phyloP scores from a whole-genome alignment of 2,113 vertebrate species.

The Alethe diademata region DNA sequence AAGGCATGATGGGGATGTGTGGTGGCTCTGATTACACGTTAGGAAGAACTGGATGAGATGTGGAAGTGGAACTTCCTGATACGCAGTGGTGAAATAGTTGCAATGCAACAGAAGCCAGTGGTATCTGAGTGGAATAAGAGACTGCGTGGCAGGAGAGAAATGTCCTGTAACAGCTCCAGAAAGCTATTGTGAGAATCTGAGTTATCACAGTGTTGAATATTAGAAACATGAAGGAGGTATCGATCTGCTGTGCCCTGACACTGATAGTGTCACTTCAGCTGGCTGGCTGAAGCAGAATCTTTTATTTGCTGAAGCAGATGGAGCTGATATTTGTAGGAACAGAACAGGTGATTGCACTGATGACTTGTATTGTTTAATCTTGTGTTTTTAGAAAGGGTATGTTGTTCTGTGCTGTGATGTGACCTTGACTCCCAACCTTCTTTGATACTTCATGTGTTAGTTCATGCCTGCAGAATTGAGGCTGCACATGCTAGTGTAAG shows the following conservation, averaged over 20 bases:
- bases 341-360: not conserved
- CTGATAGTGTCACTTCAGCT: not conserved
- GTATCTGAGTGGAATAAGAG: not conserved
- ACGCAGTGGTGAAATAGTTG: not conserved
- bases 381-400: not conserved
- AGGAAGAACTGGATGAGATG: not conserved
- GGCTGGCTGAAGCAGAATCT: not conserved
- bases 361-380: not conserved
- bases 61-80: conserved; percentile 15
- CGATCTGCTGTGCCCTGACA: not conserved
- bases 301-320: not conserved
- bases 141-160: not conserved
- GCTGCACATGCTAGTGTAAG: not conserved
- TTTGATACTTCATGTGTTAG: not conserved
- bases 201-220: not conserved
- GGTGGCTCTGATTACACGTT: not conserved
- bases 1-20: not conserved
- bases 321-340: not conserved
- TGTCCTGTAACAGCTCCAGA: not conserved
- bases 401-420: not conserved
- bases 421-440: not conserved
- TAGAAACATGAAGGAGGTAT: not conserved
- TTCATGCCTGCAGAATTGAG: not conserved
- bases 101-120: not conserved
- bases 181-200: not conserved